Conservation (phyloP, 2,113 vertebrate genomes). For the Alaudala cheleensis region DNA sequence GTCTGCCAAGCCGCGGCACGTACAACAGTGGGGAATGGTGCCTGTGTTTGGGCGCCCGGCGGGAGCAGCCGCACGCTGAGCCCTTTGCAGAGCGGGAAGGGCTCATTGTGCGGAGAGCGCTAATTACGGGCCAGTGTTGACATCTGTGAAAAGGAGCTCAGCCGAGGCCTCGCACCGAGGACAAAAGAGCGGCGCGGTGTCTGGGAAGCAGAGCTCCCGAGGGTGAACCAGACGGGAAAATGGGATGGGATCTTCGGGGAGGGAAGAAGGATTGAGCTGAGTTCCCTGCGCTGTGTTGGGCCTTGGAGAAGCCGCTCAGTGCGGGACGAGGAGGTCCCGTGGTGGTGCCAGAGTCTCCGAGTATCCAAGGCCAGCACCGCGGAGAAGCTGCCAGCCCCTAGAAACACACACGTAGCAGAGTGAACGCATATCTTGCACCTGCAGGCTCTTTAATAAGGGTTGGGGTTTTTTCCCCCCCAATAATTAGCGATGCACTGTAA, state of each 20-base stretch:
- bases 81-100: background rate
- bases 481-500: background rate
- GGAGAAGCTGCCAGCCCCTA: background rate
- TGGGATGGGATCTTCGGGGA: background rate
- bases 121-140: background rate
- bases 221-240: background rate
- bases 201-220: background rate
- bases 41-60: background rate
- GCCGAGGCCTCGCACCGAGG: background rate
- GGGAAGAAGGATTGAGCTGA: no score
- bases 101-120: background rate
- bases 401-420: background rate
- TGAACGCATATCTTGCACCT: background rate
- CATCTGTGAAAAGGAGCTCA: background rate
- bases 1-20: background rate
- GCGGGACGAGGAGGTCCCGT: background rate
- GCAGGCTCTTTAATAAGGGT: background rate
- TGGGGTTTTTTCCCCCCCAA: fast-evolving
- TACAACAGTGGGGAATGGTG: background rate
- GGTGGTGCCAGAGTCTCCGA: background rate
- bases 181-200: background rate
- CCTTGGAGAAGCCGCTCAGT: background rate
- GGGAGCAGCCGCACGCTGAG: background rate
- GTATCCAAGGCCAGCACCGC: background rate
- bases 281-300: background rate